phyloP scores from a whole-genome alignment of 2,113 vertebrate species.

The Ivindomyrus marchei region DNA sequence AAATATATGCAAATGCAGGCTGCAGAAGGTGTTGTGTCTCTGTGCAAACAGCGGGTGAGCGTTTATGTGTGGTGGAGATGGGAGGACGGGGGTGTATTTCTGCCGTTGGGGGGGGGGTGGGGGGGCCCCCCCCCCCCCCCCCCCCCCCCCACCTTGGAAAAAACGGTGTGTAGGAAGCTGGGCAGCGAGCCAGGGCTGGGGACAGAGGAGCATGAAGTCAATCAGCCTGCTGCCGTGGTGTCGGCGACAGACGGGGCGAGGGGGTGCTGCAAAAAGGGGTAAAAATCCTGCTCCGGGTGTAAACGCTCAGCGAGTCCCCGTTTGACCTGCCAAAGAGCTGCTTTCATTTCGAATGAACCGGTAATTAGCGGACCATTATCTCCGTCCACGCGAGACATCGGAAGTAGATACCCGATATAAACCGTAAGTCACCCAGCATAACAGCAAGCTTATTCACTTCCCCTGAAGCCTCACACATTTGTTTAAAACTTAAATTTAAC shows the following conservation, averaged over 20 bases:
- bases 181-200: not conserved
- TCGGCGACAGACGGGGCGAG: not conserved
- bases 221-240: not conserved
- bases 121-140: too few species aligned
- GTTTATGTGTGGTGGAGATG: not conserved
- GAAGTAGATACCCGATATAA: not conserved
- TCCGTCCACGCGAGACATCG: not conserved
- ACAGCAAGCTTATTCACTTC: not conserved
- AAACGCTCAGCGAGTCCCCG: not conserved
- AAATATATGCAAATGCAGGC: not conserved
- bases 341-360: not conserved
- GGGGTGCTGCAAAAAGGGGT: not conserved
- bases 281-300: not conserved
- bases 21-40: not conserved
- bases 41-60: not conserved
- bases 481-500: not conserved
- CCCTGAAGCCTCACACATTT: not conserved
- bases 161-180: not conserved
- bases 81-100: not conserved
- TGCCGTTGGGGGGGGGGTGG: too few species aligned
- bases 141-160: not conserved
- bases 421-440: not conserved
- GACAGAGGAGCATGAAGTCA: not conserved
- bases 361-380: not conserved
- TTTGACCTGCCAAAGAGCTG: not conserved